Percentiles rank a stretch among this genome's conserved stretches.
phyloP scores from a whole-genome alignment of 2,888 invertebrate species.

The Scaptomyza tumidula region DNA sequence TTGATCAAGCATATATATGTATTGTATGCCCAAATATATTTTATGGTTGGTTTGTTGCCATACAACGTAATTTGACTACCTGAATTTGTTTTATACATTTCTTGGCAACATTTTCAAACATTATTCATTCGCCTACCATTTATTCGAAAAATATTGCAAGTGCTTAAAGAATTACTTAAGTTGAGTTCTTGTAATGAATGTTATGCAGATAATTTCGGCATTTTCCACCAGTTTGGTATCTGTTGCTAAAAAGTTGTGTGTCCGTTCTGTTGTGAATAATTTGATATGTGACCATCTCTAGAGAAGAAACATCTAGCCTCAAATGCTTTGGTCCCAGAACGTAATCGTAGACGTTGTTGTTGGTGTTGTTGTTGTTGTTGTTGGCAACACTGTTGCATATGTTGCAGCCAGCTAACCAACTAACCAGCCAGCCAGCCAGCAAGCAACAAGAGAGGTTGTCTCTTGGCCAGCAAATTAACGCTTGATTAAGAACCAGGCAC shows the following conservation, averaged over 20 bases:
- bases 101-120: neutral
- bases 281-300: neutral
- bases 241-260: neutral
- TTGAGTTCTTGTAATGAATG: neutral
- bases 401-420: slow-evolving; percentile 10
- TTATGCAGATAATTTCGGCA: slow-evolving; percentile 22
- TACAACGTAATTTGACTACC: neutral
- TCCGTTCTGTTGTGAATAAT: neutral
- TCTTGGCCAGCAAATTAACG: slow-evolving; percentile 68
- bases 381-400: slow-evolving; percentile 45
- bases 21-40: neutral
- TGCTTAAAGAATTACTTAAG: neutral
- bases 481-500: slow-evolving; percentile 67
- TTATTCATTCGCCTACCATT: neutral
- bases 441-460: slow-evolving; percentile 26
- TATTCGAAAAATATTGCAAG: slow-evolving; percentile 1
- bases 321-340: neutral
- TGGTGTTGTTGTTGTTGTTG: slow-evolving; percentile 11
- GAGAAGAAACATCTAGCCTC: neutral
- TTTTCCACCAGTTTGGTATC: slow-evolving; percentile 2
- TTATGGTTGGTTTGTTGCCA: no score
- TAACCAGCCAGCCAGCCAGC: neutral
- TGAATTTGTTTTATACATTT: neutral
- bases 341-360: slow-evolving; percentile 10
- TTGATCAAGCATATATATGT: neutral